Evolutionary conservation across 2,888 invertebrate genomes (phyloP).

Genomic region (Agonum fuliginosum): DNA sequence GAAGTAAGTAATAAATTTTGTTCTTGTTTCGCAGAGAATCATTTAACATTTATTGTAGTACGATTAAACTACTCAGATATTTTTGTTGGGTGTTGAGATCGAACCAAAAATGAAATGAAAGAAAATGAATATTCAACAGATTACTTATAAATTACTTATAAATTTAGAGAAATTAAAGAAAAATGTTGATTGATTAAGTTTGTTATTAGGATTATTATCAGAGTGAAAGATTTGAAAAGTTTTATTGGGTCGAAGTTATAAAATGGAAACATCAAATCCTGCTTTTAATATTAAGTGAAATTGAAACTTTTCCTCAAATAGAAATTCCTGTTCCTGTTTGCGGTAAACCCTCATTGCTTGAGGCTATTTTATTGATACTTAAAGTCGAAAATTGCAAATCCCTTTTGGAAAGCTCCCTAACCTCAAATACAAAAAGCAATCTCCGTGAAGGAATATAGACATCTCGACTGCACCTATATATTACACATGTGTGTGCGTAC

Average conservation of each 20-base stretch:
- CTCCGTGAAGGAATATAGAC: conserved; percentile 49
- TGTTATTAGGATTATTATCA: no score
- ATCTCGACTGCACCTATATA: conserved; percentile 45
- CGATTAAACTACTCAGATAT: no score
- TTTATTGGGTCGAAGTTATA: background rate
- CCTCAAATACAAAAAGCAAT: conserved; percentile 55
- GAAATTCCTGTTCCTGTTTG: background rate
- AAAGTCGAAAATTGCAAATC: conserved; percentile 46
- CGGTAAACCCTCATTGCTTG: conserved; percentile 18
- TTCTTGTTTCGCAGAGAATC: no score
- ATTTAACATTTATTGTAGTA: no score
- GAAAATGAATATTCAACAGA: no score
- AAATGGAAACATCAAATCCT: background rate
- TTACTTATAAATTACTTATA: no score
- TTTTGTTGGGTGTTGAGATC: no score
- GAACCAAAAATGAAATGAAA: no score
- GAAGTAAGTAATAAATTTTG: no score
- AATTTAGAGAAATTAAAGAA: no score
- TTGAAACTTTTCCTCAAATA: conserved; percentile 19
- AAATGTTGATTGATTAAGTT: no score
- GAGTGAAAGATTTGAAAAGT: no score
- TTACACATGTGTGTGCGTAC: conserved; percentile 43
- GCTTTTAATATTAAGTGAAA: conserved; percentile 22
- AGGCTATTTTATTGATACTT: conserved; percentile 41
- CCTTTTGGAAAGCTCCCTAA: conserved; percentile 28